Evolutionary conservation across 2,888 invertebrate species (phyloP).

Genomic region (Scaptomyza reducta): DNA sequence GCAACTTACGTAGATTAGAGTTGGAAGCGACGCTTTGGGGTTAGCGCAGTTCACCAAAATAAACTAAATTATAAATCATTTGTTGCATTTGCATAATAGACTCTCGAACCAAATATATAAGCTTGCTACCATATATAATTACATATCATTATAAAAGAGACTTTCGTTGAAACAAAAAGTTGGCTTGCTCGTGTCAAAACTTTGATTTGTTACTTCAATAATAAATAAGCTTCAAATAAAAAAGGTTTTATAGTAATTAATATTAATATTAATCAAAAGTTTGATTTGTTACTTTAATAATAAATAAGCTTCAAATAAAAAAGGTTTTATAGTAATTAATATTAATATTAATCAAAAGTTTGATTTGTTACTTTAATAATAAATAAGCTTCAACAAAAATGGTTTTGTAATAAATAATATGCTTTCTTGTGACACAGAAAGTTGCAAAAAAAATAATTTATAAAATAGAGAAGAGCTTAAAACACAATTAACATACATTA

Average conservation of each 20-base stretch:
- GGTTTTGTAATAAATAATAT: background rate
- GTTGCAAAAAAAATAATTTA: too few species aligned
- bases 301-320: too few species aligned
- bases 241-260: background rate
- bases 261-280: background rate
- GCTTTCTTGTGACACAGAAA: background rate
- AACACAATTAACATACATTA: background rate
- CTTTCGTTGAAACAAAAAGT: background rate
- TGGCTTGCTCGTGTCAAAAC: background rate
- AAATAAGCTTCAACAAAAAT: too few species aligned
- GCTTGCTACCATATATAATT: conserved; percentile 2
- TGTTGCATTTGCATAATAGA: conserved; percentile 44
- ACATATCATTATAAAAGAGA: background rate
- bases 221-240: too few species aligned
- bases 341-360: background rate
- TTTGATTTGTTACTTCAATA: too few species aligned
- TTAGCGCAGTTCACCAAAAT: conserved; percentile 20
- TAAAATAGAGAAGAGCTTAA: background rate
- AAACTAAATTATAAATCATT: conserved; percentile 31
- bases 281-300: too few species aligned
- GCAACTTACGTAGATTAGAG: conserved; percentile 28
- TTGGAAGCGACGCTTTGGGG: conserved; percentile 24
- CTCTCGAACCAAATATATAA: background rate
- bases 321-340: background rate
- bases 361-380: too few species aligned